These are phyloP conservation scores for Drosophila repletoides DNA, from an alignment of 1,140 invertebrate genomes.

Conservation along the genomic window DNA sequence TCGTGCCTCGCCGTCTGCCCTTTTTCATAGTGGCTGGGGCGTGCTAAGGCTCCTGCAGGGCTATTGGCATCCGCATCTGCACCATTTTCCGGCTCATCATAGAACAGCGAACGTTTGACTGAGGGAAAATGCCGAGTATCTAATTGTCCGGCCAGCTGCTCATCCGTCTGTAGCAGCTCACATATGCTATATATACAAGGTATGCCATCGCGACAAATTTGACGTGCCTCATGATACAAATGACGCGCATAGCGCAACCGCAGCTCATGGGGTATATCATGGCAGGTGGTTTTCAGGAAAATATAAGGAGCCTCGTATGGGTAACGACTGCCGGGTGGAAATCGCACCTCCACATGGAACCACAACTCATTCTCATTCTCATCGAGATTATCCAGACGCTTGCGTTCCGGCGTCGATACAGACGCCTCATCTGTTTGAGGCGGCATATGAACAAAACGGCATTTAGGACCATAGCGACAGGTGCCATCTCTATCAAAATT, in stretches of 20 bases:
- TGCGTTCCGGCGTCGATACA: constrained; percentile 19
- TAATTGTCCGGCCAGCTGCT: constrained; percentile 85
- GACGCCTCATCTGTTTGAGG: constrained; percentile 69
- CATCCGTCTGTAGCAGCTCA: constrained; percentile 87
- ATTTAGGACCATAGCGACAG: constrained; percentile 88
- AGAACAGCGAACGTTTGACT: constrained; percentile 70
- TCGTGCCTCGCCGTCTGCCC: constrained; percentile 81
- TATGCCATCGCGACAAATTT: constrained; percentile 86
- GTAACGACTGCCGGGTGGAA: constrained; percentile 87
- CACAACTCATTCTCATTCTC: constrained; percentile 75
- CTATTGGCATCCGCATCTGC: constrained; percentile 1
- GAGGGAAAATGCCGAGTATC: constrained; percentile 85
- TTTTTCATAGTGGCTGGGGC: constrained; percentile 85
- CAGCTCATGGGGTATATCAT: constrained; percentile 85
- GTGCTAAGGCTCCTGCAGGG: background rate
- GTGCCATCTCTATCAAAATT: constrained; percentile 86
- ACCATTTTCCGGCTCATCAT: constrained; percentile 40
- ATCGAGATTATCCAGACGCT: constrained; percentile 42
- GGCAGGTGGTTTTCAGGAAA: constrained; percentile 85
- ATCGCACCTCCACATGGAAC: constrained; percentile 88
- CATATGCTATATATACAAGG: constrained; percentile 87
- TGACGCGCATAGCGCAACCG: constrained; percentile 86
- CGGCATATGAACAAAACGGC: constrained; percentile 88
- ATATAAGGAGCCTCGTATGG: constrained; percentile 88
- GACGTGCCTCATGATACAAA: constrained; percentile 86